Evolutionary conservation across 2,797 vertebrate species (phyloP), one percentile per base, ranked within the genome.

Genomic region (Helarctos malayanus): DNA sequence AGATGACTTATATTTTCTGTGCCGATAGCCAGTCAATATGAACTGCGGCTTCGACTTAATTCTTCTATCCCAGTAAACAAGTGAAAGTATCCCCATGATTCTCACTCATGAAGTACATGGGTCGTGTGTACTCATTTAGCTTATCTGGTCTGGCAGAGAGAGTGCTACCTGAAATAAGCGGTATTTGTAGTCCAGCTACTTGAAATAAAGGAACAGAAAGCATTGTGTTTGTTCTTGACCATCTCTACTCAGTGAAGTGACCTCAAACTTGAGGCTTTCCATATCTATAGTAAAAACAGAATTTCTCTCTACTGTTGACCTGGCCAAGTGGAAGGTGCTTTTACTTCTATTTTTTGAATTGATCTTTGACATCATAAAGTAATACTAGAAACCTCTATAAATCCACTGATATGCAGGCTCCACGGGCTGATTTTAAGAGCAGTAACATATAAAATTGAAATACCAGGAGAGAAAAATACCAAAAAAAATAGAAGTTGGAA

Each of bases 141-240:
- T 93, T 92, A 61, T 78, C 59, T 83, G 79, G 69, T 59, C 35
- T 80, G 52, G 41, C 47, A 52, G 57, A 95, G 32, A 91, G 1
- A 56, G 14, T 69, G 45, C n/a, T 94, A 86, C 15, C 49, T 83
- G 57, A 93, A 97, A 96, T 61, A 75, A 94, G 18, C 7, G 29
- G 1, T 27, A 61, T n/a, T 75, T 84, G 4, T 73, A 85, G 41
- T 47, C 56, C 41, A 96, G 19, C 32, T 84, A 82, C 21, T 82
- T 91, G 54, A 61, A 96, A 87, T n/a, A 27, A 75, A 84, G 14
- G 27, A 91, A 45, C 16, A 82, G 2, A 89, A 87, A 84, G 14
- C 52, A 68, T 3, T 45, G 7, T 65, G 7, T n/a, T 89, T 93
- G 75, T 81, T 94, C 59, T 85, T 38, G n/a, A 76, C 25, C 27